These are phyloP conservation scores for Pachydiplax longipennis DNA, from an alignment of 2,888 invertebrate genomes.

Conservation along the genomic window DNA sequence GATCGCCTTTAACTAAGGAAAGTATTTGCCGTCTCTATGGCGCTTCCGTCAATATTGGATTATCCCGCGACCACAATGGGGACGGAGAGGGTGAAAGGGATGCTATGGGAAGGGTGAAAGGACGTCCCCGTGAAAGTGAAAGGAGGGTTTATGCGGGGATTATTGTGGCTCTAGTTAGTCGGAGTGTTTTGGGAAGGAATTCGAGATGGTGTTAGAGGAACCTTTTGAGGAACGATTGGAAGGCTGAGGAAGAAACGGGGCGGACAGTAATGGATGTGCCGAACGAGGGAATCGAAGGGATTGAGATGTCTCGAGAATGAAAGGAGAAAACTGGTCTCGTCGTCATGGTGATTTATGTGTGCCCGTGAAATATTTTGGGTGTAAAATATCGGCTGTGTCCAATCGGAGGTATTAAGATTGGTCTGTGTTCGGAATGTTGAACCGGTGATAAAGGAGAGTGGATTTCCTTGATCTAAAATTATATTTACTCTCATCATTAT, in stretches of 20 bases:
- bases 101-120: neutral
- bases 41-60: neutral
- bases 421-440: neutral
- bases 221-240: neutral
- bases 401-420: neutral
- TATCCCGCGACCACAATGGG: neutral
- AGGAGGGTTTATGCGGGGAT: neutral
- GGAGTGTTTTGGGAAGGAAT: neutral
- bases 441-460: neutral
- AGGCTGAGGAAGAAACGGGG: neutral
- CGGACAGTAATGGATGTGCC: neutral
- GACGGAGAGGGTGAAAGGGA: neutral
- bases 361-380: too few species aligned
- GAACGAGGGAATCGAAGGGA: neutral
- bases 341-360: too few species aligned
- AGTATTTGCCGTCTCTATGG: neutral
- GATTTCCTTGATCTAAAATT: neutral
- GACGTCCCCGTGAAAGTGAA: neutral
- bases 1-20: neutral
- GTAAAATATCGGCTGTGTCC: too few species aligned
- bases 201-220: neutral
- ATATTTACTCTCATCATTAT: too few species aligned
- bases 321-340: too few species aligned
- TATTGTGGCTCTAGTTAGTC: neutral
- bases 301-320: neutral